A percentile compares a stretch with the other conserved stretches of the same genome.
These are phyloP conservation scores for Himalopsyche japonica DNA, from an alignment of 2,888 invertebrate genomes.

Conservation along the genomic window DNA sequence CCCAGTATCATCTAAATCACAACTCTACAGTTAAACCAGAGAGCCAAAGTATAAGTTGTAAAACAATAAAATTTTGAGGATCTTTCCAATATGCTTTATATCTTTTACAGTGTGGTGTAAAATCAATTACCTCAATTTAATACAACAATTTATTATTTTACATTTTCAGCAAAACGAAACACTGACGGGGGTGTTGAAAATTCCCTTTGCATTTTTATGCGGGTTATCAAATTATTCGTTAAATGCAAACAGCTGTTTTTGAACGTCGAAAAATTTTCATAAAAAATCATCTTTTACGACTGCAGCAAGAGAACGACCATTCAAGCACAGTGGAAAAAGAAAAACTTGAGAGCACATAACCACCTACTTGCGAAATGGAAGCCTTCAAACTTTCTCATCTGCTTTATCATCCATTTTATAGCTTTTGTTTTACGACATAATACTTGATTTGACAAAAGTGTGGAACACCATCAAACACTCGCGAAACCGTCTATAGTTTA, in stretches of 20 bases:
- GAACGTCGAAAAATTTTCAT: neutral
- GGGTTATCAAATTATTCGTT: neutral
- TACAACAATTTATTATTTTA: no score
- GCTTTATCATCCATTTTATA: conserved; percentile 12
- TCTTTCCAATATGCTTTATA: no score
- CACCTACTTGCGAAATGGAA: neutral
- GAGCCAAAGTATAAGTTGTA: no score
- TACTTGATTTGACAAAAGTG: conserved; percentile 20
- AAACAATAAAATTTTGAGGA: no score
- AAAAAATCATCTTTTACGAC: conserved; percentile 1
- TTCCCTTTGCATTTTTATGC: neutral
- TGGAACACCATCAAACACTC: conserved; percentile 12
- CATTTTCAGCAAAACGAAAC: neutral
- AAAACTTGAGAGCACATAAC: neutral
- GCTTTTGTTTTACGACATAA: conserved; percentile 18
- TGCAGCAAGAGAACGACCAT: neutral
- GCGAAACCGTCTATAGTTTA: neutral
- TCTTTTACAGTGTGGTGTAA: no score
- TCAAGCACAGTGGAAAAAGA: neutral
- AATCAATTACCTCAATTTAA: no score
- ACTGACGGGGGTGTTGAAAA: neutral
- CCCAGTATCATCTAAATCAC: no score
- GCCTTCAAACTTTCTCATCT: neutral
- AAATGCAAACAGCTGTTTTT: neutral
- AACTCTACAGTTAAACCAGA: no score